Base-by-base conservation (phyloP, 2,797 vertebrate species). In the Rhinichthys osculus region DNA sequence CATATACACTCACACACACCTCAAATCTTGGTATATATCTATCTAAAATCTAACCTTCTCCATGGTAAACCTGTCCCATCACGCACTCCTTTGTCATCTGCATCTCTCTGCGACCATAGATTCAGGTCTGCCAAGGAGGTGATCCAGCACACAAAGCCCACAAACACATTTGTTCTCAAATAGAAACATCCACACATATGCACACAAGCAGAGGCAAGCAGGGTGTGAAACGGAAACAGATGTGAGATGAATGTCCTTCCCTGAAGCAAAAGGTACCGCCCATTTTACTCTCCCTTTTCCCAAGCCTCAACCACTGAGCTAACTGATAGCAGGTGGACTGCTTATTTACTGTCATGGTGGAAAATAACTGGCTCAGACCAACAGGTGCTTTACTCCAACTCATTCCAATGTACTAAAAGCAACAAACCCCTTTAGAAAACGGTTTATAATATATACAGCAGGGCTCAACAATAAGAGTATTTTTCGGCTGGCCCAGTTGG, bases 151-250 rank as follows among this genome's bases (percentile, higher is more conserved):
- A 50, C 44, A 69, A 72, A 44, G 10, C 54, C 30, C 79, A n/a
- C 19, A 57, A 40, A 79, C 38, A 82, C 80, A 66, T 66, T 66
- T 33, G 64, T 66, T 66, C 64, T 66, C 30, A 7, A 30, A 66
- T 30, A 66, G 27, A 66, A 7, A 50, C 42, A 74, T 13, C n/a
- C 38, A 83, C 16, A 66, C 70, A 59, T 52, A 87, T 38, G 62
- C 10, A 64, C 66, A 66, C 78, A 73, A 69, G 76, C 57, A 78
- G 35, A 83, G 38, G 85, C 83, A 92, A 84, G 85, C 57, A 85
- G 84, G 71, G 44, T 89, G 90, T 90, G 87, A 92, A 91, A 89
- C 78, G 78, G 82, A 89, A 91, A 90, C 87, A 64, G 87, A 89
- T 87, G 85, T 73, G 83, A 78, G 35, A 90, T 84, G 16, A 90